Conservation (phyloP, 2,113 vertebrate species). For the Echinops telfairi region DNA sequence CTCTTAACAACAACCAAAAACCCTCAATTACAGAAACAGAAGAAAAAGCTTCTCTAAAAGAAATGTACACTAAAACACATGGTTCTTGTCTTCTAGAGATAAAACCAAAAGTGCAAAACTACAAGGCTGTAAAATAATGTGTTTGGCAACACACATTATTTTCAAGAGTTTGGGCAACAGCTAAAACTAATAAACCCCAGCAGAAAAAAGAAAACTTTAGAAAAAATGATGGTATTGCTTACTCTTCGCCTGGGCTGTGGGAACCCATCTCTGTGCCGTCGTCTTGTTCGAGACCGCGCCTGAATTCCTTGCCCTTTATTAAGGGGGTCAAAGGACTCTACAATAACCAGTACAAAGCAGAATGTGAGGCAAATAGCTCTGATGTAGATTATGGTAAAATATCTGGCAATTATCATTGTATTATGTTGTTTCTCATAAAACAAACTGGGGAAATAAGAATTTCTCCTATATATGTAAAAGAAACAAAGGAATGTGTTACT, state of each 20-base stretch:
- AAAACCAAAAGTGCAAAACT: slow-evolving; percentile 34
- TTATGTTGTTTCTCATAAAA: slow-evolving; percentile 7
- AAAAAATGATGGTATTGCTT: slow-evolving; percentile 82
- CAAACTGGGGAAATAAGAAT: not conserved
- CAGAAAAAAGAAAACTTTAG: slow-evolving; percentile 40
- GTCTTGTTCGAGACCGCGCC: slow-evolving; percentile 87
- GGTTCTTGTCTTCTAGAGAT: not conserved
- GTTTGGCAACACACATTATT: not conserved
- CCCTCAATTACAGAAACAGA: not conserved
- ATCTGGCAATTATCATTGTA: slow-evolving; percentile 11
- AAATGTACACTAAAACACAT: slow-evolving; percentile 43
- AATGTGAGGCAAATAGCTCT: slow-evolving; percentile 71
- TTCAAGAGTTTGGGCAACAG: slow-evolving; percentile 2
- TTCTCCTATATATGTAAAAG: slow-evolving; percentile 26
- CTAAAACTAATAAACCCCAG: slow-evolving; percentile 39
- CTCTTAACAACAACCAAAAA: not conserved
- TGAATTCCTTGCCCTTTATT: slow-evolving; percentile 88
- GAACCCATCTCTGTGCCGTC: slow-evolving; percentile 92
- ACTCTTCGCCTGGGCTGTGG: slow-evolving; percentile 92
- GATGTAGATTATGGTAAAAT: not conserved
- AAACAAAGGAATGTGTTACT: not conserved
- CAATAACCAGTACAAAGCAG: slow-evolving; percentile 81
- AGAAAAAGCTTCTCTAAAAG: slow-evolving; percentile 31
- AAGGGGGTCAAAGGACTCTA: slow-evolving; percentile 91
- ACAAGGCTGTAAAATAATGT: not conserved